phyloP scores from a whole-genome alignment of 2,113 vertebrate species.

The Semnornis frantzii region DNA sequence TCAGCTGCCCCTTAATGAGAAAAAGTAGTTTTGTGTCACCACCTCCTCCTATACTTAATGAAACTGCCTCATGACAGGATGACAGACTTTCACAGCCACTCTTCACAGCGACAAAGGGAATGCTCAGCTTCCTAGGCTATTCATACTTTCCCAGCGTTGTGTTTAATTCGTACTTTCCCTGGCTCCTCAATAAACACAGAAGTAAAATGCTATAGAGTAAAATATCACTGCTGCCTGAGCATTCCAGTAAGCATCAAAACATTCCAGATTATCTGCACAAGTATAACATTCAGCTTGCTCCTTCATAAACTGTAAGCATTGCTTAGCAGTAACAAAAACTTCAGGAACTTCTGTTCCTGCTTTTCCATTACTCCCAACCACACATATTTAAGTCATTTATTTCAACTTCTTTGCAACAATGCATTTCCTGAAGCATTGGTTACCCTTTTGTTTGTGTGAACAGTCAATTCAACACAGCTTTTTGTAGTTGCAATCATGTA shows the following conservation, averaged over 20 bases:
- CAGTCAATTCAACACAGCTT: neutral
- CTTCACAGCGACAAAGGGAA: neutral
- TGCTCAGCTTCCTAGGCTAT: neutral
- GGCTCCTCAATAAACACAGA: neutral
- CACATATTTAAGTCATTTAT: neutral
- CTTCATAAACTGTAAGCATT: neutral
- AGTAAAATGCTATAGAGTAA: neutral
- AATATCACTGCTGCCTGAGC: neutral
- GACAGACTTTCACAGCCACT: neutral
- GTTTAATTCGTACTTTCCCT: neutral
- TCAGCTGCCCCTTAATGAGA: neutral
- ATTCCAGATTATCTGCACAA: neutral
- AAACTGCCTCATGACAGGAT: neutral
- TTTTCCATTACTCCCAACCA: neutral
- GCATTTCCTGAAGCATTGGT: neutral
- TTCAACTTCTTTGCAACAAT: neutral
- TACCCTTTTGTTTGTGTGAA: neutral
- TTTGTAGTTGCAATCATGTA: accelerated
- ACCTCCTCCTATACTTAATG: neutral
- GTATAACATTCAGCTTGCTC: neutral
- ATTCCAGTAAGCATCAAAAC: neutral
- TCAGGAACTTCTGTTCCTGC: neutral
- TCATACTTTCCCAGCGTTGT: neutral
- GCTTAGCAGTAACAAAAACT: neutral
- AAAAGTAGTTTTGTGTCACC: neutral